Conservation (phyloP, 2,888 invertebrate species). For the Agrenia bidenticulata region DNA sequence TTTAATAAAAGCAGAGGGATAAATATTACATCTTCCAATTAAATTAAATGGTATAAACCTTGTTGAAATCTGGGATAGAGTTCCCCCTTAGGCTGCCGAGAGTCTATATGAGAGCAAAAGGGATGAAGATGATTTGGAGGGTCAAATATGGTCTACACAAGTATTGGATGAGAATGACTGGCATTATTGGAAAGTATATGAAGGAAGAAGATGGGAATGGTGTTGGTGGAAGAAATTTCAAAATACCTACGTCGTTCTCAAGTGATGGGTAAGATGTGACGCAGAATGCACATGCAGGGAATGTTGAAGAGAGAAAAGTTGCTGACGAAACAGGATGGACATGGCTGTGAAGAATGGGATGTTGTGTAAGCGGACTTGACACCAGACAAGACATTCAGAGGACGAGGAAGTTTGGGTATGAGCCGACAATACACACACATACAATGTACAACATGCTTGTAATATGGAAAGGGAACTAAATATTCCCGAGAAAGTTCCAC, state of each 20-base stretch:
- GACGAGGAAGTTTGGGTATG: not conserved
- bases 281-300: constrained; percentile 8
- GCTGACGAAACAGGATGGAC: constrained; percentile 15
- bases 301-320: constrained; percentile 18
- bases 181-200: too few relatives aligned
- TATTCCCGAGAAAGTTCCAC: constrained; percentile 27
- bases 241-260: constrained; percentile 10
- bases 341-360: constrained; percentile 11
- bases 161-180: too few relatives aligned
- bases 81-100: too few relatives aligned
- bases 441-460: not conserved
- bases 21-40: too few relatives aligned
- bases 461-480: constrained; percentile 13
- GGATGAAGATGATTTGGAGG: too few relatives aligned
- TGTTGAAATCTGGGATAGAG: too few relatives aligned
- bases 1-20: too few relatives aligned
- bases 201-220: not conserved
- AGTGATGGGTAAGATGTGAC: constrained; percentile 22
- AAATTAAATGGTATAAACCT: too few relatives aligned
- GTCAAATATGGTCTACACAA: too few relatives aligned
- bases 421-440: not conserved
- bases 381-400: not conserved
- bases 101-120: too few relatives aligned
- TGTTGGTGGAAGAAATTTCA: constrained; percentile 13
- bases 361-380: constrained; percentile 19